Conservation (phyloP, 2,113 vertebrate genomes). For the Megaceryle maxima region DNA sequence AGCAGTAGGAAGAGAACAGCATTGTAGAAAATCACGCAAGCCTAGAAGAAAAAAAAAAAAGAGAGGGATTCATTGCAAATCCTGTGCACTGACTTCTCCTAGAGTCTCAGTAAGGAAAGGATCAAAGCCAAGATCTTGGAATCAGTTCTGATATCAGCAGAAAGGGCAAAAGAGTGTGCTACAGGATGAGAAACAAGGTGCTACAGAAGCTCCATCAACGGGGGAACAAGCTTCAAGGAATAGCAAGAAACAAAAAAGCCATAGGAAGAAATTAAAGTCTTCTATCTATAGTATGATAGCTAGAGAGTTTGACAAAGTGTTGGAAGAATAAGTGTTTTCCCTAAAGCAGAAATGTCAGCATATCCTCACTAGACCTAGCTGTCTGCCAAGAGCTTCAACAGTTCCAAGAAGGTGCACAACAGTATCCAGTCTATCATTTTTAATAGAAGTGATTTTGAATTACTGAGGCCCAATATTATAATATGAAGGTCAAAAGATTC, state of each 20-base stretch:
- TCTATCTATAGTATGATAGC: conserved; percentile 30
- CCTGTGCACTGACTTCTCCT: not conserved
- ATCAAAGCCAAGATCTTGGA: not conserved
- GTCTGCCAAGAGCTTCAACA: conserved; percentile 27
- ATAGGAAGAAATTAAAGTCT: conserved; percentile 20
- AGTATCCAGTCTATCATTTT: not conserved
- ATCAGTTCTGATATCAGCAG: not conserved
- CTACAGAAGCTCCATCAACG: not conserved
- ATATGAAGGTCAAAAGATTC: not conserved
- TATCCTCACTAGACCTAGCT: conserved; percentile 32
- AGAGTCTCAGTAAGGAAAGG: not conserved
- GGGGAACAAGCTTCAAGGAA: not conserved
- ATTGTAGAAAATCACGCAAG: conserved; percentile 39
- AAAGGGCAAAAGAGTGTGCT: not conserved
- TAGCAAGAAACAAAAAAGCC: not conserved
- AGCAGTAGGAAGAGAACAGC: conserved; percentile 51
- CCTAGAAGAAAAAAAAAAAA: conserved; percentile 27
- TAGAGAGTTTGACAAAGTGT: conserved; percentile 47
- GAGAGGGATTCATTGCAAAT: not conserved
- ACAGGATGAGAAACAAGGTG: not conserved
- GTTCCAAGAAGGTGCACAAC: not conserved
- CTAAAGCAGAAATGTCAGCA: conserved; percentile 54
- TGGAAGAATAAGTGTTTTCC: conserved; percentile 51
- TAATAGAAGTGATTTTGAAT: not conserved
- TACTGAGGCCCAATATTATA: not conserved